Percentiles rank a stretch among this genome's conserved stretches.
Conservation (phyloP, 2,888 invertebrate genomes). For the Siphlonurus alternatus region DNA sequence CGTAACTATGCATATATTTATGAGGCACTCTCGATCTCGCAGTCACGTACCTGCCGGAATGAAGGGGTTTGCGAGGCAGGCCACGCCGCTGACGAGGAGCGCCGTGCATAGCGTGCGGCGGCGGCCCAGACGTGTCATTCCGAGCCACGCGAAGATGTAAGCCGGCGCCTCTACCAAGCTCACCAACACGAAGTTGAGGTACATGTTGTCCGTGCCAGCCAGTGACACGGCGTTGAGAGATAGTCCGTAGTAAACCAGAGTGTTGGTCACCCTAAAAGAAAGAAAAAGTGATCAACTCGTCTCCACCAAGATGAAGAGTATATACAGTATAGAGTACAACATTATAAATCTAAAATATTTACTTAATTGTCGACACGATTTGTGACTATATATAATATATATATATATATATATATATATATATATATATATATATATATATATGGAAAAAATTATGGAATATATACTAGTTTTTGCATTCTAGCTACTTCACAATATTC, state of each 20-base stretch:
- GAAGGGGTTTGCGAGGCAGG: conserved; percentile 18
- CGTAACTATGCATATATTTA: too few species aligned
- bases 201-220: conserved; percentile 45
- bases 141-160: conserved; percentile 41
- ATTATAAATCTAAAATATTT: too few species aligned
- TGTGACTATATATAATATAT: too few species aligned
- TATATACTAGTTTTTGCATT: too few species aligned
- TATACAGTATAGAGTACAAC: too few species aligned
- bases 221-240: conserved; percentile 60
- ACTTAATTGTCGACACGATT: too few species aligned
- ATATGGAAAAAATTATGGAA: too few species aligned
- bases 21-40: too few species aligned
- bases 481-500: too few species aligned
- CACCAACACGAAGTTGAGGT: conserved; percentile 55
- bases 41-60: conserved; percentile 12
- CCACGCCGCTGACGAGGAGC: conserved; percentile 14
- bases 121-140: conserved; percentile 41
- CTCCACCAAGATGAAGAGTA: not conserved
- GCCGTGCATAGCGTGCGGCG: conserved; percentile 13
- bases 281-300: conserved; percentile 3
- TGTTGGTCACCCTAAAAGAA: conserved; percentile 39
- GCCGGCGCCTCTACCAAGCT: conserved; percentile 55
- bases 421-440: too few species aligned
- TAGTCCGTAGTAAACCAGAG: conserved; percentile 64
- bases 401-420: too few species aligned